Evolutionary conservation across 1,140 invertebrate species (phyloP), one percentile per base, ranked within the genome.

Genomic region (Adelges cooleyi): DNA sequence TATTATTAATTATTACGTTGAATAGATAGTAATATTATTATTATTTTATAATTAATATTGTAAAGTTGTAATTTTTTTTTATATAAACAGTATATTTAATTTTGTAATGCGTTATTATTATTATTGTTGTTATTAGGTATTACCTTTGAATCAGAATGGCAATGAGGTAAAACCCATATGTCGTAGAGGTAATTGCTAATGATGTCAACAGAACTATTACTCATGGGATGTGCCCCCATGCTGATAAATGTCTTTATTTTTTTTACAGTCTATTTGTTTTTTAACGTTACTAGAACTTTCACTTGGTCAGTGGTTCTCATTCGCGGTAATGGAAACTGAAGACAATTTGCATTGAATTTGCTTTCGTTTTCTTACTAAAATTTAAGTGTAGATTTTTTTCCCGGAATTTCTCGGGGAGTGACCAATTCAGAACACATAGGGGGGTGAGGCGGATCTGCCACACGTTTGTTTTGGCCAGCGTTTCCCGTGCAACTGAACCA

Each of bases 211-310:
- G 15, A n/a, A n/a, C 22, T 15, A 38, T 23, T 42, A 42, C 53
- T 18, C 9, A 54, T 4, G 11, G 53, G 40, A 54, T 54, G 40
- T 44, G 53, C 53, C 53, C 53, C 13, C 53, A 59, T 44, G 53
- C 40, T 44, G 53, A 48, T 33, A 44, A 29, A 17, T 53, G 8
- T 38, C 38, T 15, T 29, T 46, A 25, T 11, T 42, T 54, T 48
- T 48, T 62, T 33, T 18, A 44, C 53, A 62, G 42, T 62, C 42
- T 17, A 62, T 62, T 62, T 62, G 27, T 48, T 46, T 44, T 53
- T 33, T 20, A 33, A 17, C 18, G 40, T 23, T 9, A 5, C 8
- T 10, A 42, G 25, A 59, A 62, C 56, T 62, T 62, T 62, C 56
- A 62, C 56, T 46, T 17, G 17, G 54, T n/a, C 40, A 59, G 38